Conservation (phyloP, 2,797 vertebrate genomes). For the Lithobates sylvaticus region DNA sequence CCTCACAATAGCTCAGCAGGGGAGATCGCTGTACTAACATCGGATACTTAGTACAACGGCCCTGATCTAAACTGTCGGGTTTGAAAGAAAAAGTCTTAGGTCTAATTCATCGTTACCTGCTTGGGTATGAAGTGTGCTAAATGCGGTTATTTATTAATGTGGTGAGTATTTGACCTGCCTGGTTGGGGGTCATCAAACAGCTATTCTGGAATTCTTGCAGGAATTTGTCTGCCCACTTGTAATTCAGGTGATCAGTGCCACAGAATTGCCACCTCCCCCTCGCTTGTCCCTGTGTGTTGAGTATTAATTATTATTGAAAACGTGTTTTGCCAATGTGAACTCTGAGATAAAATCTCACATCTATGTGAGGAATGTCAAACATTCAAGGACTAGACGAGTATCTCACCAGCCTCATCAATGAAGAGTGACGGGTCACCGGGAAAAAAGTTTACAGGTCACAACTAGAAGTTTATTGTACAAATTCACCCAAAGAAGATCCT, state of each 20-base stretch:
- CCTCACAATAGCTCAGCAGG: too few relatives aligned
- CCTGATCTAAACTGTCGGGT: too few relatives aligned
- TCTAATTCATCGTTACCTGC: too few relatives aligned
- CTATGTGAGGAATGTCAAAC: conserved; percentile 29
- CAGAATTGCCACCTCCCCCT: background rate
- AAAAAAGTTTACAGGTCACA: background rate
- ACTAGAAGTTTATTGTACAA: background rate
- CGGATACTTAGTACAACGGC: too few relatives aligned
- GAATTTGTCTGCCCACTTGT: background rate
- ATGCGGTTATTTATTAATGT: conserved; percentile 31
- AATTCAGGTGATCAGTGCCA: conserved; percentile 11
- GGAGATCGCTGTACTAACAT: too few relatives aligned
- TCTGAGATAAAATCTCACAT: background rate
- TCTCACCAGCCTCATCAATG: conserved; percentile 2
- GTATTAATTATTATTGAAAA: conserved; percentile 34
- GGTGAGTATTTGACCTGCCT: conserved; percentile 12
- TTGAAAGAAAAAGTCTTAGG: too few relatives aligned
- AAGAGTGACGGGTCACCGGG: background rate
- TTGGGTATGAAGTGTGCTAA: too few relatives aligned
- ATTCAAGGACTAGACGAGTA: conserved; percentile 16
- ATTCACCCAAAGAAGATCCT: background rate
- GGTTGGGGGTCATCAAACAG: background rate
- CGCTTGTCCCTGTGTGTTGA: background rate
- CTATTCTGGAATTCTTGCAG: conserved; percentile 6
- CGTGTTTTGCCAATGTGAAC: conserved; percentile 28